These are phyloP conservation scores for Melanotaenia maccullochi DNA, from an alignment of 2,797 vertebrate genomes.

Conservation along the genomic window DNA sequence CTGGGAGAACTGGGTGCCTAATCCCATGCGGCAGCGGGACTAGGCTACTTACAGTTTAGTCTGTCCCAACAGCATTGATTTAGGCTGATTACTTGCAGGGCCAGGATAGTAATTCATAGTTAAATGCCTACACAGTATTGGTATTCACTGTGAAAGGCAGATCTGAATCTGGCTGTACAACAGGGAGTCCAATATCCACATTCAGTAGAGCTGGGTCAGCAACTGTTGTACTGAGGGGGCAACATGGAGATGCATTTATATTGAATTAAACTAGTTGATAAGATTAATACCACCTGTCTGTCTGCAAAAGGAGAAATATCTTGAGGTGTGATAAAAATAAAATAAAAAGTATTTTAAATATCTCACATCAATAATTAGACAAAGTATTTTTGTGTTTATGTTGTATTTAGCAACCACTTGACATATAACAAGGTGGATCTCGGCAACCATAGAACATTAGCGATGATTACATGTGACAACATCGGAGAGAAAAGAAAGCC, in stretches of 20 bases:
- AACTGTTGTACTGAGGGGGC: slow-evolving; percentile 43
- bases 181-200: slow-evolving; percentile 45
- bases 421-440: not conserved
- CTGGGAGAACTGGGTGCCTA: slow-evolving; percentile 59
- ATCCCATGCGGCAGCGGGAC: slow-evolving; percentile 32
- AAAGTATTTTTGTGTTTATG: not conserved
- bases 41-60: slow-evolving; percentile 67
- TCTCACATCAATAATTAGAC: not conserved
- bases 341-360: not conserved
- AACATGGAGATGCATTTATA: slow-evolving; percentile 12
- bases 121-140: slow-evolving; percentile 45
- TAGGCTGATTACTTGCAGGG: slow-evolving; percentile 57
- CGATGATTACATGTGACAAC: not conserved
- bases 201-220: slow-evolving; percentile 50
- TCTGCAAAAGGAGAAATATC: slow-evolving; percentile 1
- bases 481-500: not conserved
- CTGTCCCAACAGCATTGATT: slow-evolving; percentile 69
- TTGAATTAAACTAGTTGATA: slow-evolving; percentile 16
- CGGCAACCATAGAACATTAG: not conserved
- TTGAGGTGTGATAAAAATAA: not conserved
- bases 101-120: slow-evolving; percentile 51
- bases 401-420: not conserved
- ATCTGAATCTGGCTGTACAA: slow-evolving; percentile 48
- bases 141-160: slow-evolving; percentile 58
- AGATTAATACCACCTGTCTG: slow-evolving; percentile 10